Evolutionary conservation across 2,797 vertebrate genomes (phyloP).

Genomic region (Chrysocyon brachyurus): DNA sequence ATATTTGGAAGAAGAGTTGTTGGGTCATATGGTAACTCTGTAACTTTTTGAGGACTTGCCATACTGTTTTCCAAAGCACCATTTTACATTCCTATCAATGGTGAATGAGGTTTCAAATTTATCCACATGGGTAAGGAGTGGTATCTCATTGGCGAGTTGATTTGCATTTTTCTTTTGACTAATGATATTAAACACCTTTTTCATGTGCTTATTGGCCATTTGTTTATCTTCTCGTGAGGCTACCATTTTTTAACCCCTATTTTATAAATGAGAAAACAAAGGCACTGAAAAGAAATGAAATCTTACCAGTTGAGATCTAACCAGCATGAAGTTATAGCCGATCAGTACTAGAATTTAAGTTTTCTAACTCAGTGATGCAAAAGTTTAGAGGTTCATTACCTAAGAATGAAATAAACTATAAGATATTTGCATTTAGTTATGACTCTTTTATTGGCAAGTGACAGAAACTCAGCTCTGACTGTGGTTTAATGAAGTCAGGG

Average conservation of each 20-base stretch:
- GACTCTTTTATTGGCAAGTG: constrained; percentile 39
- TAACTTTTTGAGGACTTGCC: not conserved
- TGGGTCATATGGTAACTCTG: not conserved
- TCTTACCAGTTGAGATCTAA: not conserved
- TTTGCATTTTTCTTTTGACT: constrained; percentile 38
- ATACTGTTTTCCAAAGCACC: not conserved
- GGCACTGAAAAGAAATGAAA: not conserved
- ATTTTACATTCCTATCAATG: not conserved
- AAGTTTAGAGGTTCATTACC: not conserved
- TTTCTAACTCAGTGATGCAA: not conserved
- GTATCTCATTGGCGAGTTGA: not conserved
- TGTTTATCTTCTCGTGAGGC: not conserved
- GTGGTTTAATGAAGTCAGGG: not conserved
- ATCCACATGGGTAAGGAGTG: not conserved
- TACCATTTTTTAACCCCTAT: not conserved
- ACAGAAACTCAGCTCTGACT: not conserved
- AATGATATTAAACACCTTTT: constrained; percentile 23
- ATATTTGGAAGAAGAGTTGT: not conserved
- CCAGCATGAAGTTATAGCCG: not conserved
- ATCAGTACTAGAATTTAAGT: not conserved
- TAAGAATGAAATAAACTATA: not conserved
- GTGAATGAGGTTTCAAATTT: not conserved
- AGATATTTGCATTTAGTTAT: not conserved
- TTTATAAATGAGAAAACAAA: constrained; percentile 55
- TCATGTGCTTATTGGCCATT: not conserved